Evolutionary conservation across 2,113 vertebrate genomes (phyloP).

Genomic region (Tupaia tana): DNA sequence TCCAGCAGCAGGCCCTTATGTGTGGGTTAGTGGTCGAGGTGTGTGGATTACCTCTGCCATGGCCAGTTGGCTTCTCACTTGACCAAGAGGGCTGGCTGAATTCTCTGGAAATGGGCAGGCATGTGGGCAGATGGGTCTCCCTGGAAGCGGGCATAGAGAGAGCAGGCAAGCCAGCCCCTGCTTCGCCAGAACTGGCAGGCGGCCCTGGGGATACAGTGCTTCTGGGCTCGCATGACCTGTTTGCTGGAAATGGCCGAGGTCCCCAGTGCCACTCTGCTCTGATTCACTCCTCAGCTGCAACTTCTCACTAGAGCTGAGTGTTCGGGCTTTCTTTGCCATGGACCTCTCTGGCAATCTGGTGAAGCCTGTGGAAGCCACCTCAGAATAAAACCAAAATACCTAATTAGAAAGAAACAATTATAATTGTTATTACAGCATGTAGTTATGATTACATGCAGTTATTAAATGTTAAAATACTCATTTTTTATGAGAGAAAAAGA

Average conservation of each 20-base stretch:
- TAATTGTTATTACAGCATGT: too few species aligned
- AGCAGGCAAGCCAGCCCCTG: accelerated
- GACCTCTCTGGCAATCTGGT: neutral
- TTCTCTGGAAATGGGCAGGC: neutral
- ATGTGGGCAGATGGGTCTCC: neutral
- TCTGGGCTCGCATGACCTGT: accelerated
- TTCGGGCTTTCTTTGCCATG: too few species aligned
- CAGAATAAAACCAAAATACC: neutral
- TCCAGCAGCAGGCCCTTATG: neutral
- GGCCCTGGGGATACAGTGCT: neutral
- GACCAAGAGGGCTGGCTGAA: accelerated
- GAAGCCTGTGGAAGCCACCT: neutral
- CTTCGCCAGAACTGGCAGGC: accelerated
- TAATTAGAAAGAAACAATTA: neutral
- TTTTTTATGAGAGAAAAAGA: too few species aligned
- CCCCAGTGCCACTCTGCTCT: accelerated
- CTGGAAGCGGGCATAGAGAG: too few species aligned
- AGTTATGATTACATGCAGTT: neutral
- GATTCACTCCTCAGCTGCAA: too few species aligned
- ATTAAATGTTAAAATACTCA: neutral
- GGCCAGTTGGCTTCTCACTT: neutral
- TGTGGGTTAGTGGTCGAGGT: accelerated
- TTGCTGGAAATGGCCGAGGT: neutral
- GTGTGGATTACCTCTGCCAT: accelerated
- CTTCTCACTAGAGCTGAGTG: neutral